These are phyloP conservation scores for Trichonephila inaurata DNA, from an alignment of 1,140 invertebrate genomes.

Conservation along the genomic window DNA sequence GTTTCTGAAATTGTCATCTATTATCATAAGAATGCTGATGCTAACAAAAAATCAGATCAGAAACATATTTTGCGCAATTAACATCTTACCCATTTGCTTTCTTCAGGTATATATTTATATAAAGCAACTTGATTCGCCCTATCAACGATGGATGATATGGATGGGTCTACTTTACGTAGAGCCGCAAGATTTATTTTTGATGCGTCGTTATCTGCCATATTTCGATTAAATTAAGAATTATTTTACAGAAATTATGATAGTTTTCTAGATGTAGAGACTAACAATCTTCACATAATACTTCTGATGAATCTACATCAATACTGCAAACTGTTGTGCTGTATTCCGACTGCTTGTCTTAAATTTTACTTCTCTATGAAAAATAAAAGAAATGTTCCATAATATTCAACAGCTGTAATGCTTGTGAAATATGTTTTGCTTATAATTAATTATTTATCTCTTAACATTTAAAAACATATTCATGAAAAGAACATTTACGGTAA, in stretches of 20 bases:
- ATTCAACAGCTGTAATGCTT: not conserved
- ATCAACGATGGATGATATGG: slow-evolving; percentile 93
- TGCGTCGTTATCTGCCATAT: slow-evolving; percentile 83
- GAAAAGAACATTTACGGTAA: too few species aligned
- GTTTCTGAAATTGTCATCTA: too few species aligned
- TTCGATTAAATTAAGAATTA: slow-evolving; percentile 46
- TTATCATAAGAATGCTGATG: too few species aligned
- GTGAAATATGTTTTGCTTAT: not conserved
- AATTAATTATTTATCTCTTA: too few species aligned
- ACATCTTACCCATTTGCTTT: slow-evolving; percentile 88
- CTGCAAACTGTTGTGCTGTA: slow-evolving; percentile 25
- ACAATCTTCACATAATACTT: not conserved
- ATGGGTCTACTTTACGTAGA: slow-evolving; percentile 94
- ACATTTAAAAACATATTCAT: too few species aligned
- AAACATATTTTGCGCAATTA: not conserved
- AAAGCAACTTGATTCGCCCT: slow-evolving; percentile 93
- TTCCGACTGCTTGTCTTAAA: not conserved
- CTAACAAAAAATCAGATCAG: too few species aligned
- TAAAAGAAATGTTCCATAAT: not conserved
- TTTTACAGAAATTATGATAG: not conserved
- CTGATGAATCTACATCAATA: not conserved
- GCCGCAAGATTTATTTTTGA: slow-evolving; percentile 94
- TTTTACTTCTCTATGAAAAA: slow-evolving; percentile 6
- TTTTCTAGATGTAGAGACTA: not conserved
- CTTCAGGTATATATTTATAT: slow-evolving; percentile 90